Percentiles rank a stretch among this genome's conserved stretches.
Conservation (phyloP, 2,113 vertebrate species). For the Gnathochromis pfefferi region DNA sequence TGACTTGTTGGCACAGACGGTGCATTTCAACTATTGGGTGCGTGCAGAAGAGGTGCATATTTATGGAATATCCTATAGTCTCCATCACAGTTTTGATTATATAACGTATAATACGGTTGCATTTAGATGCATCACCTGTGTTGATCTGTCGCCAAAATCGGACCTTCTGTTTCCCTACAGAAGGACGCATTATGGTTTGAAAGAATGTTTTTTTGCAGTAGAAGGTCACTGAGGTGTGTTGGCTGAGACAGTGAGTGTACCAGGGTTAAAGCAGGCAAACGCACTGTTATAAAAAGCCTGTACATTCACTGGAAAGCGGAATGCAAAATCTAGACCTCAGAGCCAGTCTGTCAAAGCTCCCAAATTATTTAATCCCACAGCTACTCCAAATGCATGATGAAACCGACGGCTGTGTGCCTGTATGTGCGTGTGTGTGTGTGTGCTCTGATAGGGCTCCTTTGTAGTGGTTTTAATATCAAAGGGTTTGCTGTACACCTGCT, state of each 20-base stretch:
- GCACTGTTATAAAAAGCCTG: slow-evolving; percentile 49
- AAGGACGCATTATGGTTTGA: background rate
- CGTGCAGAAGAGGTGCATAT: background rate
- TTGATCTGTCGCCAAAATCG: background rate
- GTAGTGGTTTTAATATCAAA: slow-evolving; percentile 17
- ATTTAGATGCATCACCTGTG: background rate
- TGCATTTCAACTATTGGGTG: background rate
- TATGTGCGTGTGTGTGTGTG: background rate
- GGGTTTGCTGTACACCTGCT: background rate
- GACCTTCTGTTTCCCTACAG: background rate
- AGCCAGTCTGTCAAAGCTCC: slow-evolving; percentile 37
- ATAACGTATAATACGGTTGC: background rate
- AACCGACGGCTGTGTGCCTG: slow-evolving; percentile 10
- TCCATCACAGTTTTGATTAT: background rate
- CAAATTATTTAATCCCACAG: slow-evolving; percentile 66
- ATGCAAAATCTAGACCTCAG: slow-evolving; percentile 24
- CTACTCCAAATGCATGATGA: slow-evolving; percentile 58
- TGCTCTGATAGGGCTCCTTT: background rate
- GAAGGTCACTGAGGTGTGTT: slow-evolving; percentile 27
- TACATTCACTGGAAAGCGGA: slow-evolving; percentile 30
- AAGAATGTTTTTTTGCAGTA: background rate
- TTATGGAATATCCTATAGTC: background rate
- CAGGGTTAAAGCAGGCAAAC: slow-evolving; percentile 41
- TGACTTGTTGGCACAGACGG: background rate
- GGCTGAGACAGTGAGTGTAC: background rate